These are phyloP conservation scores for Melieria crassipennis DNA, from an alignment of 2,888 invertebrate species.

Conservation along the genomic window DNA sequence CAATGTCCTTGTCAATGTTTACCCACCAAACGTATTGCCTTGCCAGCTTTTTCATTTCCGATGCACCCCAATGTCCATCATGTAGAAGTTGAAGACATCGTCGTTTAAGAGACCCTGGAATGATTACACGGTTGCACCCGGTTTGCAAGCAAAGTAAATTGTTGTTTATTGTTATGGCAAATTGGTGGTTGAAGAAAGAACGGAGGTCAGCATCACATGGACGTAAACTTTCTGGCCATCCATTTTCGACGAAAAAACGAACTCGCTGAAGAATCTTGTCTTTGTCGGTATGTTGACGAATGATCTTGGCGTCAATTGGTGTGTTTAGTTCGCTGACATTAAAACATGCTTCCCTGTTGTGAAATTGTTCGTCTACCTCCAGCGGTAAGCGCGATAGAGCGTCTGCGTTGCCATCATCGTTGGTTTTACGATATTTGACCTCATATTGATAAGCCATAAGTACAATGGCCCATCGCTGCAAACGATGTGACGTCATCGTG, in stretches of 20 bases:
- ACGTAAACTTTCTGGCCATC: slow-evolving; percentile 19
- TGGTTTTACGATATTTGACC: slow-evolving; percentile 38
- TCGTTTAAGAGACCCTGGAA: slow-evolving; percentile 6
- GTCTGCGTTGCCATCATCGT: slow-evolving; percentile 40
- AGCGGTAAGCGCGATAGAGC: slow-evolving; percentile 39
- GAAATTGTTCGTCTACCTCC: not conserved
- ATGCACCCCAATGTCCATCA: slow-evolving; percentile 24
- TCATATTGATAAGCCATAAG: slow-evolving; percentile 36
- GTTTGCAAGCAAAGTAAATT: slow-evolving; percentile 19
- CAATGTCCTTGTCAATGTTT: slow-evolving; percentile 24
- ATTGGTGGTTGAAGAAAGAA: slow-evolving; percentile 23
- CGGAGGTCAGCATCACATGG: slow-evolving; percentile 17
- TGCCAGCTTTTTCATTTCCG: slow-evolving; percentile 22
- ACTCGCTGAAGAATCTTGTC: slow-evolving; percentile 11
- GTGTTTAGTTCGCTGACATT: slow-evolving; percentile 6
- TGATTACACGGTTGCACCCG: slow-evolving; percentile 10
- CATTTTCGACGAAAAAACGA: slow-evolving; percentile 12
- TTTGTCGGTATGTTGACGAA: not conserved
- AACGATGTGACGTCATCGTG: slow-evolving; percentile 22
- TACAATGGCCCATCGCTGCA: slow-evolving; percentile 33
- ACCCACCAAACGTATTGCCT: slow-evolving; percentile 28
- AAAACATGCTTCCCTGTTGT: slow-evolving; percentile 17
- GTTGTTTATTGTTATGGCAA: slow-evolving; percentile 24
- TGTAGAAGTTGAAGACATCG: slow-evolving; percentile 20
- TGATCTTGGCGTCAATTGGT: slow-evolving; percentile 16